A percentile compares a stretch with the other conserved stretches of the same genome.
These are phyloP conservation scores for Empidonax alnorum DNA, from an alignment of 2,113 vertebrate genomes.

Conservation along the genomic window DNA sequence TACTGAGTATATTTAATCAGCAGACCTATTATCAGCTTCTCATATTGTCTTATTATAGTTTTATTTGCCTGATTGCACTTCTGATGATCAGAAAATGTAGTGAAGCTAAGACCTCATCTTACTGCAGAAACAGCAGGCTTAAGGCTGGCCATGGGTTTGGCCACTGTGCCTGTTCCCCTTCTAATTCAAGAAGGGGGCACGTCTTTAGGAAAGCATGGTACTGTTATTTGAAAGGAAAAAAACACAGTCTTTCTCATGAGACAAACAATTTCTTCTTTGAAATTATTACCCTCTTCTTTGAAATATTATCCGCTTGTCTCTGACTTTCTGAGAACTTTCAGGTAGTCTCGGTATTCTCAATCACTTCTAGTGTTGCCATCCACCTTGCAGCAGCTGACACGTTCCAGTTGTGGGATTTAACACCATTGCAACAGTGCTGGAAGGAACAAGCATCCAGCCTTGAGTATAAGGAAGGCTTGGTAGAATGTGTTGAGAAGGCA, in stretches of 20 bases:
- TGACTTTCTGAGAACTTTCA: neutral
- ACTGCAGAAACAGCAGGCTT: neutral
- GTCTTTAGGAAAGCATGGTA: neutral
- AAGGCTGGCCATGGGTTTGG: neutral
- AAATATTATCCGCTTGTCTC: neutral
- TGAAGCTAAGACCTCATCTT: neutral
- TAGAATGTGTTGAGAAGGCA: neutral
- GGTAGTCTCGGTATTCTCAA: neutral
- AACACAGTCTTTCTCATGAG: neutral
- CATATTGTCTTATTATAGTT: neutral
- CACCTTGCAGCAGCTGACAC: neutral
- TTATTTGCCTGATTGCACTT: slow-evolving; percentile 20
- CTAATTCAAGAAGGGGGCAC: neutral
- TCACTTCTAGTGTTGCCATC: neutral
- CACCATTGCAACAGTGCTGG: neutral
- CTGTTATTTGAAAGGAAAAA: neutral
- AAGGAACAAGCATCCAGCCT: neutral
- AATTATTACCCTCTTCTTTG: neutral
- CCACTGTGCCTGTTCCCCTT: neutral
- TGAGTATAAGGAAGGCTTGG: accelerated
- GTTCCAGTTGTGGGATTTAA: neutral
- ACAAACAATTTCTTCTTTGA: neutral
- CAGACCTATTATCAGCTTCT: neutral
- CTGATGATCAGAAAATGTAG: neutral
- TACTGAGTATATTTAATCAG: slow-evolving; percentile 6